phyloP scores from a whole-genome alignment of 2,797 vertebrate species.

The Micropoecilia bifurca region DNA sequence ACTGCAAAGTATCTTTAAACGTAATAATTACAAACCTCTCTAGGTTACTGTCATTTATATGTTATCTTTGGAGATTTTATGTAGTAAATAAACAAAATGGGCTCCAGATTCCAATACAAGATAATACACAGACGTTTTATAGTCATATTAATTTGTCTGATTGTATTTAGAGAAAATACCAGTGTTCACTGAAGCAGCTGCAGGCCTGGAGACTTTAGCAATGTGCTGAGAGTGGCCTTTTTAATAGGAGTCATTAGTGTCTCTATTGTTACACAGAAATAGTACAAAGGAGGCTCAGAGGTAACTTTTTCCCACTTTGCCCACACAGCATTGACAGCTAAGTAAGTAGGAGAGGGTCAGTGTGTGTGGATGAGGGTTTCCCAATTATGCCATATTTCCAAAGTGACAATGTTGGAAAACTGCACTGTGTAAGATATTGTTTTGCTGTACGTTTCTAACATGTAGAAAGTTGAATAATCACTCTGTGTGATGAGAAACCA shows the following conservation, averaged over 20 bases:
- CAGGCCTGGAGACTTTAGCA: slow-evolving; percentile 22
- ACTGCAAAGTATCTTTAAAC: not conserved
- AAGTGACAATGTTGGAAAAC: slow-evolving; percentile 35
- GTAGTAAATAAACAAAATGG: not conserved
- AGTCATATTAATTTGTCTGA: not conserved
- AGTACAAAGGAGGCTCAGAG: slow-evolving; percentile 55
- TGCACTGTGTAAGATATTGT: slow-evolving; percentile 22
- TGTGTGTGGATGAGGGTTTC: slow-evolving; percentile 25
- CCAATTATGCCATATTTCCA: slow-evolving; percentile 52
- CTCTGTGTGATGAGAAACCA: slow-evolving; percentile 3
- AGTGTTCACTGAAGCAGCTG: not conserved
- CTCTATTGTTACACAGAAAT: slow-evolving; percentile 48
- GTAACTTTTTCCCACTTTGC: slow-evolving; percentile 50
- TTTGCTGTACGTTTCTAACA: not conserved
- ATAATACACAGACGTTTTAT: not conserved
- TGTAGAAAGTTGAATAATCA: slow-evolving; percentile 1
- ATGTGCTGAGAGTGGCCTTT: slow-evolving; percentile 34
- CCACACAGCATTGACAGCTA: slow-evolving; percentile 44
- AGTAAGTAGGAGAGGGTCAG: slow-evolving; percentile 16
- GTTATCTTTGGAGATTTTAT: not conserved
- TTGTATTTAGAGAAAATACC: slow-evolving; percentile 5
- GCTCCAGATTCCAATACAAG: not conserved
- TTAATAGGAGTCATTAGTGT: slow-evolving; percentile 62
- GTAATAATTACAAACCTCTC: not conserved
- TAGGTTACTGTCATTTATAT: not conserved